Base-by-base conservation (phyloP, 2,888 invertebrate species). In the Tipula lateralis region DNA sequence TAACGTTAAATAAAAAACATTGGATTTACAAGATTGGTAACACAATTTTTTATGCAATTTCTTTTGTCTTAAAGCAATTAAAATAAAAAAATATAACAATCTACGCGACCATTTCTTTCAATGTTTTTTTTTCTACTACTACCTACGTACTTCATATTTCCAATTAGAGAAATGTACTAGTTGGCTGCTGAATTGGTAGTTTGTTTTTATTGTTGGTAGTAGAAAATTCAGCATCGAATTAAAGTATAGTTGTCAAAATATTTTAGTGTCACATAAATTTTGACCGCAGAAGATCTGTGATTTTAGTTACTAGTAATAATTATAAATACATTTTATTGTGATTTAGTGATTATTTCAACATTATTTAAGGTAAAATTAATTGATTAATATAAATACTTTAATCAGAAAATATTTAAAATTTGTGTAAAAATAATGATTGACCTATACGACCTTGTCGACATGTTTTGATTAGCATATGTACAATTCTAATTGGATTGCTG, bases 1-100 rank as follows among this genome's bases (percentile, higher is more conserved):
- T 2, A 24, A 9, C 2, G 24, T 24, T 66, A 66, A 66, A 9
- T 66, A 66, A 24, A 66, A 66, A 24, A 66, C 9, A 19, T 24
- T 66, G 9, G 9, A 9, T 24, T 7, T 66, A 9, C 24, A 24
- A 3, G 24, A 66, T 66, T 66, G 2, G 7, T 12, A 66, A 66
- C 19, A 66, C 24, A 66, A 66, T 24, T 24, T 50, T 66, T 66
- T 66, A 66, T 66, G 66, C 66, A 66, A 66, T 66, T 66, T 66
- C 66, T 66, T 66, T 66, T 66, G 66, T 66, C 66, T 66, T 66
- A 66, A 66, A 24, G 66, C 66, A 66, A 66, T 66, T 66, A 66
- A 66, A 44, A 66, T 66, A 66, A 44, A 24, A 66, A 66, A 66
- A 19, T 66, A 19, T 24, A 66, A 66, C 9, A 66, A 66, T 24